Evolutionary conservation across 1,140 invertebrate species (phyloP).

Genomic region (Bombus soroeensis): DNA sequence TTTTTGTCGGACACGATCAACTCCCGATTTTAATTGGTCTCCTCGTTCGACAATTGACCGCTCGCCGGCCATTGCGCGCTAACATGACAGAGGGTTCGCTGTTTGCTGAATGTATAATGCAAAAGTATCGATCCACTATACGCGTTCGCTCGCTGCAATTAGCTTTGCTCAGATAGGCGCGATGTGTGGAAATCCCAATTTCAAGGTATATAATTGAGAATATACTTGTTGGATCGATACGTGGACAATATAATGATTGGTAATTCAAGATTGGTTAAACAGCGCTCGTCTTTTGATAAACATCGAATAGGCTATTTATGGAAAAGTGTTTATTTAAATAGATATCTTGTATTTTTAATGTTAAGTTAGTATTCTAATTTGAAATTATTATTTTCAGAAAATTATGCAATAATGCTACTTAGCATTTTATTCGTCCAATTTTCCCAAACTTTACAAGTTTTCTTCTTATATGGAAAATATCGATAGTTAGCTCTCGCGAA

Average conservation of each 20-base stretch:
- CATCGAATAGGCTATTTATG: too few species aligned
- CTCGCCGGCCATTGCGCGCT: conserved; percentile 1
- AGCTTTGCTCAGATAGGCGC: conserved; percentile 20
- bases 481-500: not conserved
- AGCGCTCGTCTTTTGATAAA: too few species aligned
- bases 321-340: too few species aligned
- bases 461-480: not conserved
- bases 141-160: conserved; percentile 23
- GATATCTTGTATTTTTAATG: too few species aligned
- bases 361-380: too few species aligned
- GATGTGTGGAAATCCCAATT: conserved; percentile 40
- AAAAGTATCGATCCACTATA: conserved; percentile 22
- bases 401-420: too few species aligned
- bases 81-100: not conserved
- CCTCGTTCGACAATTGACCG: not conserved
- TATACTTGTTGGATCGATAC: not conserved
- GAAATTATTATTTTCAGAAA: too few species aligned
- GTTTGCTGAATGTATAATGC: conserved; percentile 47
- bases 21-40: conserved; percentile 50
- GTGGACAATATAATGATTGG: not conserved
- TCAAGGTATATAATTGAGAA: conserved; percentile 32
- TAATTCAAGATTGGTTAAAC: not conserved
- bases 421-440: not conserved
- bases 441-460: not conserved
- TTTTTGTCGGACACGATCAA: conserved; percentile 3